phyloP scores from a whole-genome alignment of 2,888 invertebrate species.

The Halocaridina rubra region DNA sequence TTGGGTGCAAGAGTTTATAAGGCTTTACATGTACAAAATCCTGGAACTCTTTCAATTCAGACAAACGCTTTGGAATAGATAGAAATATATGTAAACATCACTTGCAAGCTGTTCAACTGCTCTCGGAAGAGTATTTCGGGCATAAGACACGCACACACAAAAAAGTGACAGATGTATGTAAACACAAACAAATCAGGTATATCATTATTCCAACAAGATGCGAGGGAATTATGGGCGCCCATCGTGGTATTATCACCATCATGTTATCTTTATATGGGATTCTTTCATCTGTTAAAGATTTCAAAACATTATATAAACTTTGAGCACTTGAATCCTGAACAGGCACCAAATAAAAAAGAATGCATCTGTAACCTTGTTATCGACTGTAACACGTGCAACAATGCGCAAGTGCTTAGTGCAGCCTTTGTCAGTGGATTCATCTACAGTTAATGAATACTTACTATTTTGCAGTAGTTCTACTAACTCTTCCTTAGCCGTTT shows the following conservation, averaged over 20 bases:
- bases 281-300: constrained; percentile 63
- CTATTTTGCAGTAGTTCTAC: constrained; percentile 54
- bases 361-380: constrained; percentile 46
- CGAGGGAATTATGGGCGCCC: background rate
- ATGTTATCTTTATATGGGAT: constrained; percentile 61
- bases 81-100: constrained; percentile 5
- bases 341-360: constrained; percentile 65
- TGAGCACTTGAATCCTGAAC: constrained; percentile 63
- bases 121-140: constrained; percentile 17
- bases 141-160: constrained; percentile 14
- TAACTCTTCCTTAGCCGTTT: constrained; percentile 56
- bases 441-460: constrained; percentile 64
- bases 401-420: constrained; percentile 65
- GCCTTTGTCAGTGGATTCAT: constrained; percentile 65
- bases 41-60: constrained; percentile 16
- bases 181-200: background rate
- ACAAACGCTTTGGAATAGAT: background rate
- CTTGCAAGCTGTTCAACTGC: constrained; percentile 11
- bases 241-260: constrained; percentile 24
- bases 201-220: background rate
- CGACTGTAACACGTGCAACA: constrained; percentile 63
- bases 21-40: constrained; percentile 13
- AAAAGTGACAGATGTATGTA: constrained; percentile 9
- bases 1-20: background rate
- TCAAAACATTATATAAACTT: constrained; percentile 64